Conservation (phyloP, 2,113 vertebrate species). For the Theristicus caerulescens region DNA sequence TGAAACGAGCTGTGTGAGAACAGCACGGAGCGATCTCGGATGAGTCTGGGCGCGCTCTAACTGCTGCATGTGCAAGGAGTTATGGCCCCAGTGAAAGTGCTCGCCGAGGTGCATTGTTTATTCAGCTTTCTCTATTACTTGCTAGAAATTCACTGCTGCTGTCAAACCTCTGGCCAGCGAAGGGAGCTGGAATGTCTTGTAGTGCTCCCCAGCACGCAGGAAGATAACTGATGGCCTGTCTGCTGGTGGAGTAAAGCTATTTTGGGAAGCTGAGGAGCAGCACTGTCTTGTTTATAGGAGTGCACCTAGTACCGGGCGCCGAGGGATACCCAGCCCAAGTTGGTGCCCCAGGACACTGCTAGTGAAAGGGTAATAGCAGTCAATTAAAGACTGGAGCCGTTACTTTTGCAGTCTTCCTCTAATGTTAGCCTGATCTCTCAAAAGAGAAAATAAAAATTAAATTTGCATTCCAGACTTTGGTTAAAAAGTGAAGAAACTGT, state of each 20-base stretch:
- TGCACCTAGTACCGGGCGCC: neutral
- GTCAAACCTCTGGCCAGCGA: neutral
- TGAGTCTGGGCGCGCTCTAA: neutral
- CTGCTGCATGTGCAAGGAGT: fast-evolving
- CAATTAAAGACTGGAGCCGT: neutral
- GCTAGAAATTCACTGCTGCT: neutral
- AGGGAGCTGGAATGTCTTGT: neutral
- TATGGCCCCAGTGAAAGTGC: fast-evolving
- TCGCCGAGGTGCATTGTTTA: neutral
- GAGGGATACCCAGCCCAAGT: neutral
- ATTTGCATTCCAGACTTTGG: neutral
- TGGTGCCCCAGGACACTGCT: neutral
- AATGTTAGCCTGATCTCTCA: neutral
- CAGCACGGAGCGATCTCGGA: neutral
- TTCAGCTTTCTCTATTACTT: neutral
- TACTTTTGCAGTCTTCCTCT: neutral
- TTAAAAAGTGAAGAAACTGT: neutral
- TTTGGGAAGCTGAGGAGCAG: neutral
- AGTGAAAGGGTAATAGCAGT: neutral
- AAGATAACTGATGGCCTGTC: neutral
- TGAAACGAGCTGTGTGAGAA: neutral
- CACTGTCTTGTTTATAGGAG: neutral
- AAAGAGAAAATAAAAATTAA: neutral
- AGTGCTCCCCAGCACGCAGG: neutral
- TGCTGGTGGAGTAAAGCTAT: neutral